Conservation (phyloP, 2,888 invertebrate species). For the Argynnis bischoffii region DNA sequence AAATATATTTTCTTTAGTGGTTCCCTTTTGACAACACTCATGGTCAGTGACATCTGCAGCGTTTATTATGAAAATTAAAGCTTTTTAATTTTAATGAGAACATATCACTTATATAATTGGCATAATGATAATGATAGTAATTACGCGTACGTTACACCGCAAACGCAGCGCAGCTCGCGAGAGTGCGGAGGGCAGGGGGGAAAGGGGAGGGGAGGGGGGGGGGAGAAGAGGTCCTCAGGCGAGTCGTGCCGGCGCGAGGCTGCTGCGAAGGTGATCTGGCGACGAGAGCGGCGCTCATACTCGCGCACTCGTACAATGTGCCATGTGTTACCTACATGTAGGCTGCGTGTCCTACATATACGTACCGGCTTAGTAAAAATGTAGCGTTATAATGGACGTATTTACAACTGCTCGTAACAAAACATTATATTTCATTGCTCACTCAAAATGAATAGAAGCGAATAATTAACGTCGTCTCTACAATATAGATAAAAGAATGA, state of each 20-base stretch:
- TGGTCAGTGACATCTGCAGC: no score
- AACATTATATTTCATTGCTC: slow-evolving; percentile 11
- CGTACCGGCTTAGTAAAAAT: neutral
- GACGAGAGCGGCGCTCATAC: slow-evolving; percentile 17
- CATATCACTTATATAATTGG: slow-evolving; percentile 20
- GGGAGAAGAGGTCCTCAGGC: slow-evolving; percentile 13
- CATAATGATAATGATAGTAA: slow-evolving; percentile 22
- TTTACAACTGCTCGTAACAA: slow-evolving; percentile 5
- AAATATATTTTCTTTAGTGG: no score
- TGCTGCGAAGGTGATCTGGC: slow-evolving; percentile 33
- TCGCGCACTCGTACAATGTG: neutral
- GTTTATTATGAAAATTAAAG: neutral
- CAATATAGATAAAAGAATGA: neutral
- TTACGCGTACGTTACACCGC: slow-evolving; percentile 21
- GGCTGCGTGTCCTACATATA: slow-evolving; percentile 11
- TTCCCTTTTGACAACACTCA: no score
- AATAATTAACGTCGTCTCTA: slow-evolving; percentile 5
- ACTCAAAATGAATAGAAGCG: neutral
- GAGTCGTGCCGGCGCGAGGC: slow-evolving; percentile 24
- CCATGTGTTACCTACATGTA: slow-evolving; percentile 12
- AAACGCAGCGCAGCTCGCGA: slow-evolving; percentile 20
- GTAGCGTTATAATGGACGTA: neutral
- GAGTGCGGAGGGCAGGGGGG: slow-evolving; percentile 2
- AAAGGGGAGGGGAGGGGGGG: slow-evolving; percentile 3
- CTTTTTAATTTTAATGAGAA: slow-evolving; percentile 14